Base-by-base conservation (phyloP, 2,797 vertebrate species). In the Sebastes cheni region DNA sequence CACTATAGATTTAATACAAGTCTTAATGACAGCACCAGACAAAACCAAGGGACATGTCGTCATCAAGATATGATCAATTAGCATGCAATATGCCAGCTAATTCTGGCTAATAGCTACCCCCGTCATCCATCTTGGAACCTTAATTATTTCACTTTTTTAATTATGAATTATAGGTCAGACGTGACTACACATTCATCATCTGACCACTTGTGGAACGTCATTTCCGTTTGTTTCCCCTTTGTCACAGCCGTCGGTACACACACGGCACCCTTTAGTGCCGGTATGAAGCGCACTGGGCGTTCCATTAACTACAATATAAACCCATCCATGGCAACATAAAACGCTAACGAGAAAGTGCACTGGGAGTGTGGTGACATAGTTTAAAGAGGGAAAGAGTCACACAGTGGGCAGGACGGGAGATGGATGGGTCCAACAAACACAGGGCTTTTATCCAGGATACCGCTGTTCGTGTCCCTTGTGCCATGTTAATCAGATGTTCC, bases 131-230 rank as follows among this genome's bases (percentile, higher is more conserved):
- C 34, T 34, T 7, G 23, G 52, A 59, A 67, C 46, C 83, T 56
- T 91, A 73, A 93, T 92, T 86, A 92, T 67, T 59, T 86, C 42
- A 76, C 58, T 70, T 75, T 73, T n/a, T 20, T 83, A 86, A 90
- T 92, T 73, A 75, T 27, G 55, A 80, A 83, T 89, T 90, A 80
- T 89, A 86, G 90, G 90, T 92, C 86, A 92, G 88, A 58, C 81
- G 62, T 93, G 92, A 83, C 80, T 55, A 13, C 71, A 69, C 90
- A 94, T 91, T 22, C 71, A 87, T 92, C 59, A 83, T 79, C 29
- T 77, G 54, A 66, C 50, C 70, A 76, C 66, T 76, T 8, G 69
- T 32, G 23, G 22, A 36, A n/a, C 25, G 59, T 39, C 55, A 66
- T 61, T 73, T 84, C 1, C 67, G 22, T 80, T 69, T 72, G 34